Evolutionary conservation across 2,888 invertebrate genomes (phyloP), one percentile per base, ranked within the genome.

Genomic region (Pandemis heparana): DNA sequence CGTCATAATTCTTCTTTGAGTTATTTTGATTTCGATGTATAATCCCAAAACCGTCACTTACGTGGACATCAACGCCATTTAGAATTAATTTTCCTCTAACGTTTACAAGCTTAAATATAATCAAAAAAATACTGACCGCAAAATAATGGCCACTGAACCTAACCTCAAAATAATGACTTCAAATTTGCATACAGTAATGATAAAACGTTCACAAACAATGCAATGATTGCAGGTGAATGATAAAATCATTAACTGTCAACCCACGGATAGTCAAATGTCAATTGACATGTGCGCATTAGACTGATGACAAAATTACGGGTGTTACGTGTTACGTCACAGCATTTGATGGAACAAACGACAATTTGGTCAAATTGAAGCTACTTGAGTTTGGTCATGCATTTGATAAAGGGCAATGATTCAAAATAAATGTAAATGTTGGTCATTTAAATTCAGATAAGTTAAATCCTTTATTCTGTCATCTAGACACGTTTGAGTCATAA

Each of bases 251-350:
- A 69, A 65, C 69, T 59, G 70, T 70, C 70, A 61, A 65, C 74
- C 74, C 74, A 70, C 74, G 65, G 61, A 5, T 64, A 32, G 70
- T 74, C 70, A 74, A 74, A 74, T 74, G 70, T 74, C 70, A 74
- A 74, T 70, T 74, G 70, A 74, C 70, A 70, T 69, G 59, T 59
- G 43, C 62, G 43, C 69, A 76, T 76, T 72, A 74, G 75, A 64
- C 71, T 73, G 76, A 80, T 79, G 79, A 79, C 77, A 79, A 82
- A 81, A 82, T 81, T 78, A 75, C 75, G 66, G 66, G 62, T 63
- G 62, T 78, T 80, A 74, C 76, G 77, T 75, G 62, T 78, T 80
- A 74, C 76, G 77, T 75, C 78, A 79, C 76, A 75, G 75, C 64
- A 61, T 71, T 75, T 71, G 65, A 76, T 74, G 72, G 74, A 73